Evolutionary conservation across 2,797 vertebrate species (phyloP), one percentile per base, ranked within the genome.

Genomic region (Menidia menidia): DNA sequence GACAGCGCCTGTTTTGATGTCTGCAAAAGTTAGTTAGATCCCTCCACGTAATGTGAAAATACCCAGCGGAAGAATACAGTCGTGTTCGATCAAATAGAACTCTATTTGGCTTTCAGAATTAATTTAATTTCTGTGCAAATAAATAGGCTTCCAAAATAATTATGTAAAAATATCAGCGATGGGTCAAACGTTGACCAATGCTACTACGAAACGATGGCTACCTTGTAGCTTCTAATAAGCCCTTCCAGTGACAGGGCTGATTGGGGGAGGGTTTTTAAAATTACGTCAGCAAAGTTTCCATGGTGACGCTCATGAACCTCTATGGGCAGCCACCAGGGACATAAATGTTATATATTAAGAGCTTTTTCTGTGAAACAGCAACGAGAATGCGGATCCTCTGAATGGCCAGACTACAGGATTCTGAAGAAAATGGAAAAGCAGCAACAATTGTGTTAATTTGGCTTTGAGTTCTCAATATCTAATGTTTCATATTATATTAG

Each of bases 271-370:
- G 42, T 0, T 39, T 61, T 63, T 12, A 9, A 8, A 9, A 8
- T 0, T 0, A 83, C 89, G 91, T 91, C 83, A 87, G n/a, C 56
- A 60, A 5, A 4, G 89, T 88, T 89, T 56, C 79, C 73, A 41
- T 77, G 68, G 84, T 47, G 15, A 78, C 6, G 32, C 16, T 32
- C 31, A 19, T 63, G 55, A 30, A 31, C 71, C 65, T 3, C 76
- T 68, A 57, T n/a, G 31, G 41, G 6, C 35, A 25, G 25, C 25
- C 25, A 25, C 25, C 25, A 25, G 25, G 25, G 25, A 25, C 25
- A 25, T 25, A 25, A 25, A 25, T 25, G 25, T 25, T 25, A 25
- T 25, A 25, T 25, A 25, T 25, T 1, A 25, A 25, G 25, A 25
- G 25, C 25, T 25, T 1, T 25, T 25, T 25, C 25, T 25, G 25